A percentile compares a stretch with the other conserved stretches of the same genome.
Evolutionary conservation across 2,888 invertebrate species (phyloP).

Genomic region (Polydrusus pterygomalis): DNA sequence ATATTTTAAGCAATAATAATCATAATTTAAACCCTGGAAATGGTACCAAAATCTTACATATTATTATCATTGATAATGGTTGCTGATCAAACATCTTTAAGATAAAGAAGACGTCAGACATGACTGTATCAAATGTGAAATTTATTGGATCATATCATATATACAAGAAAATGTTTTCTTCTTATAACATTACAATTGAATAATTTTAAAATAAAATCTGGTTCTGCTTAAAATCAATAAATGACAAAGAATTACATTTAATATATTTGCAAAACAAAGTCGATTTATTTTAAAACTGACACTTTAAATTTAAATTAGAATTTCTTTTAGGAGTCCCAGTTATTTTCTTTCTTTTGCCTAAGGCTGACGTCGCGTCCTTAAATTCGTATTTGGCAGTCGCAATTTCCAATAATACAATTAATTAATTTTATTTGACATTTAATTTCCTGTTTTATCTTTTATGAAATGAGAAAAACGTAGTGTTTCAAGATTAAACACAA

Average conservation of each 20-base stretch:
- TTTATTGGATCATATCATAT: no score
- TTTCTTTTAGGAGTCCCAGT: neutral
- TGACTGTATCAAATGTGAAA: no score
- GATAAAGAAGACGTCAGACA: no score
- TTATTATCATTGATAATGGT: no score
- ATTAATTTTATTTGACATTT: conserved; percentile 19
- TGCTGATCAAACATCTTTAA: no score
- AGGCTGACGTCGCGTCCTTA: neutral
- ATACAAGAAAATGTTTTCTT: no score
- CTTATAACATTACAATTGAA: no score
- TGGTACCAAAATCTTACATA: no score
- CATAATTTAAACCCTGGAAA: no score
- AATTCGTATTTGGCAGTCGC: conserved; percentile 1
- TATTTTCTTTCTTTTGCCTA: neutral
- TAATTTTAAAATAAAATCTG: neutral
- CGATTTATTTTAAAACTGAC: conserved; percentile 9
- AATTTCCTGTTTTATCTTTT: conserved; percentile 9
- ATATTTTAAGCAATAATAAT: no score
- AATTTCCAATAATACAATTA: neutral
- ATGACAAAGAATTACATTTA: neutral
- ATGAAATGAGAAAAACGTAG: no score
- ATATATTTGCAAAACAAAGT: conserved; percentile 1
- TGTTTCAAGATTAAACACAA: no score
- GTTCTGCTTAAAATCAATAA: neutral
- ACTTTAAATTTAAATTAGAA: conserved; percentile 6